These are phyloP conservation scores for Thelaira solivaga DNA, from an alignment of 2,888 invertebrate genomes.

Conservation along the genomic window DNA sequence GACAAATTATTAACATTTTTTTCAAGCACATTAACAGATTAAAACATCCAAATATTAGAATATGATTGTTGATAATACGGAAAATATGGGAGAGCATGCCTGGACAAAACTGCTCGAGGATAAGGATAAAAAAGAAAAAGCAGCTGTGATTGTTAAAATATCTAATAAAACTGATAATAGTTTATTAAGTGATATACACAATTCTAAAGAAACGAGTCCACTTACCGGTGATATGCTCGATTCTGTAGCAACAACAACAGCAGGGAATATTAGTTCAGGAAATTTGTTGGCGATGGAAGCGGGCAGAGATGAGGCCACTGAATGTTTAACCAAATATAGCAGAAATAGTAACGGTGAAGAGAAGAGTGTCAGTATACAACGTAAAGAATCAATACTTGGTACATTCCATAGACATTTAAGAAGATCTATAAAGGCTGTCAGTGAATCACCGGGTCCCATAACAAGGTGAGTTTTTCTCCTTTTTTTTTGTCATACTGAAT, in stretches of 20 bases:
- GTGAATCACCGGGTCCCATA: slow-evolving; percentile 76
- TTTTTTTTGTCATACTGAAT: too few relatives aligned
- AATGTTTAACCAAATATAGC: slow-evolving; percentile 58
- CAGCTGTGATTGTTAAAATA: slow-evolving; percentile 71
- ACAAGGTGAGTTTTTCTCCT: slow-evolving; percentile 74
- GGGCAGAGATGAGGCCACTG: slow-evolving; percentile 32
- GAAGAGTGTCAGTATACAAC: slow-evolving; percentile 66
- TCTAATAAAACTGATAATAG: slow-evolving; percentile 63
- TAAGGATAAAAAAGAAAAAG: slow-evolving; percentile 68
- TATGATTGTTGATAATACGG: slow-evolving; percentile 76
- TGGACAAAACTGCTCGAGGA: slow-evolving; percentile 76
- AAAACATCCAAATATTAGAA: slow-evolving; percentile 39
- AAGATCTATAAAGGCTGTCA: slow-evolving; percentile 76
- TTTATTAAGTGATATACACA: slow-evolving; percentile 63
- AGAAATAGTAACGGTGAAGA: slow-evolving; percentile 59
- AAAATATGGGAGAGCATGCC: slow-evolving; percentile 73
- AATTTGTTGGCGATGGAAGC: slow-evolving; percentile 60
- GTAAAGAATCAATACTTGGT: slow-evolving; percentile 75
- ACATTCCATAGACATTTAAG: slow-evolving; percentile 76
- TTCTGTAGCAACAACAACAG: background rate
- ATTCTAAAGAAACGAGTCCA: slow-evolving; percentile 69
- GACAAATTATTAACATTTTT: background rate
- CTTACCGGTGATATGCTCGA: slow-evolving; percentile 66
- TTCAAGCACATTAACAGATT: slow-evolving; percentile 41
- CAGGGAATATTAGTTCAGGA: slow-evolving; percentile 21